Evolutionary conservation across 2,888 invertebrate genomes (phyloP), one percentile per base, ranked within the genome.

Genomic region (Helleia helle): DNA sequence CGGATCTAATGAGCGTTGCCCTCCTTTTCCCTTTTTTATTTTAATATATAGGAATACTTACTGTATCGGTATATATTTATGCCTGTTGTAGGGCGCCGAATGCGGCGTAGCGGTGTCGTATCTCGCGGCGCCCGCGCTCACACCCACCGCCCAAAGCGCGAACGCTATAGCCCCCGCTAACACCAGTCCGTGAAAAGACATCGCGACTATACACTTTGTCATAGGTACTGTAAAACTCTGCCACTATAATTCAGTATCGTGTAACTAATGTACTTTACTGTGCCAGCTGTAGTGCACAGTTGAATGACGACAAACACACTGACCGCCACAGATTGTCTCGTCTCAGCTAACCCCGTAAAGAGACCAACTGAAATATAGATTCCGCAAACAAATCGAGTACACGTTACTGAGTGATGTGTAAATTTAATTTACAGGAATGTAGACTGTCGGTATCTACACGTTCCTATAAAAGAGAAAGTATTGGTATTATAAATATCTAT

Each of bases 61-160:
- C 84, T 68, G 64, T 40, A 80, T 47, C 1, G 81, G 81, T 59
- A 79, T 75, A 42, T 81, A 81, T 58, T 71, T 79, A 48, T 79
- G 70, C 24, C 63, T 72, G 34, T 51, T 59, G 44, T 68, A 64
- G 30, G 69, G 66, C 49, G 76, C 75, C 36, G 77, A 54, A 50
- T 79, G 59, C 26, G 84, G 83, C 46, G 84, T 84, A 42, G 83
- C 84, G 4, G 75, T 70, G 54, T 77, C 76, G 59, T 79, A 81
- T 25, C 66, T 65, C 38, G 59, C 51, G 1, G 65, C 65, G 31
- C 42, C 51, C 3, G 75, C 77, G 49, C 58, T 55, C 14, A 63
- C 71, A 51, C 68, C 67, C 54, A 65, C 65, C 61, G 74, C 74
- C 77, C 77, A 73, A 25, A 79, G 52, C 54, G 71, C 71, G 25